Conservation (phyloP, 2,888 invertebrate species). For the Sinelater perroti region DNA sequence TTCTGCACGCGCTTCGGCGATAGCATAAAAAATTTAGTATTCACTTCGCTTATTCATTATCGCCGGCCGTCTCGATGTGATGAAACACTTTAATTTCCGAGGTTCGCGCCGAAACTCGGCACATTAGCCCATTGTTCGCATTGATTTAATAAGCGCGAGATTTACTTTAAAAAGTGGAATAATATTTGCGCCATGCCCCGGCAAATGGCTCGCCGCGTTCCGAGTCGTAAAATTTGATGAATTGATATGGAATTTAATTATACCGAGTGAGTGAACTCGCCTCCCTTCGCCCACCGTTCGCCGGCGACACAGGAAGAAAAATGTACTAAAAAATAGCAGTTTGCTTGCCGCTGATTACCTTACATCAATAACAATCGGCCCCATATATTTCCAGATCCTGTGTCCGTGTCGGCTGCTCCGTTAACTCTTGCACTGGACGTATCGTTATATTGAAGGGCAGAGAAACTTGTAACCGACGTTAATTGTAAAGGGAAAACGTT, state of each 20-base stretch:
- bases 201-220: conserved; percentile 42
- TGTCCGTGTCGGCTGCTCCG: conserved; percentile 17
- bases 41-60: conserved; percentile 44
- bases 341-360: conserved; percentile 30
- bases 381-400: conserved; percentile 27
- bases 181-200: conserved; percentile 46
- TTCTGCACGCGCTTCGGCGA: conserved; percentile 26
- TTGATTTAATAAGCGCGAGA: conserved; percentile 51
- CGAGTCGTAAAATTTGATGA: conserved; percentile 48
- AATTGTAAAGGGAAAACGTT: no score
- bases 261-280: conserved; percentile 39
- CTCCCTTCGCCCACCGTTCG: conserved; percentile 28
- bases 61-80: conserved; percentile 42
- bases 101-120: conserved; percentile 43
- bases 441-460: no score
- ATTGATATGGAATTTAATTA: conserved; percentile 50
- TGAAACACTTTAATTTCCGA: conserved; percentile 53
- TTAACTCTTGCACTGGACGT: conserved; percentile 14
- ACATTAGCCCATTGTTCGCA: conserved; percentile 50
- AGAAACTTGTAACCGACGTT: no score
- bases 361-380: conserved; percentile 30
- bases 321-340: conserved; percentile 35
- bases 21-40: conserved; percentile 44
- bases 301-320: conserved; percentile 33
- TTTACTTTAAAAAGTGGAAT: conserved; percentile 49